These are phyloP conservation scores for Belonocnema kinseyi DNA, from an alignment of 1,140 invertebrate genomes.

Conservation along the genomic window DNA sequence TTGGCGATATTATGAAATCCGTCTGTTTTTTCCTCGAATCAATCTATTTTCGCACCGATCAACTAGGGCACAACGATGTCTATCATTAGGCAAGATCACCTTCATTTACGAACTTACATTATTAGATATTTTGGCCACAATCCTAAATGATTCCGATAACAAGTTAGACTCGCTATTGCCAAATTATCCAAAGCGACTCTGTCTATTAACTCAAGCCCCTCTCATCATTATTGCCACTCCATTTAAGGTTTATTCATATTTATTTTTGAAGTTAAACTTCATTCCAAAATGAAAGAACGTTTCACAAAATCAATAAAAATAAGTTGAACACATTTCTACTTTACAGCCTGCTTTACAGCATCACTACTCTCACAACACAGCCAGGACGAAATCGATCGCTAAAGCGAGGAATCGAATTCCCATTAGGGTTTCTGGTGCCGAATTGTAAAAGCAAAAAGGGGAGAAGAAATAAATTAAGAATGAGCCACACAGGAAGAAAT, in stretches of 20 bases:
- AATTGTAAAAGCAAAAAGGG: too few relatives aligned
- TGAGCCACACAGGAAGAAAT: slow-evolving; percentile 31
- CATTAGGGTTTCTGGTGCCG: slow-evolving; percentile 34
- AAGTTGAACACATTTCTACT: slow-evolving; percentile 41
- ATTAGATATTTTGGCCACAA: slow-evolving; percentile 58
- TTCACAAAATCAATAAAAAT: slow-evolving; percentile 38
- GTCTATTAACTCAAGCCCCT: background rate
- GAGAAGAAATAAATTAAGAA: background rate
- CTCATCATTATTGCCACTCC: too few relatives aligned
- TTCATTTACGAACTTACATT: slow-evolving; percentile 48
- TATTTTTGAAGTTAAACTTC: too few relatives aligned
- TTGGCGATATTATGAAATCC: background rate
- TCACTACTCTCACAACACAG: slow-evolving; percentile 30
- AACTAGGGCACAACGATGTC: slow-evolving; percentile 47
- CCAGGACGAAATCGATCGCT: slow-evolving; percentile 12
- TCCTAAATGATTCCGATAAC: slow-evolving; percentile 58
- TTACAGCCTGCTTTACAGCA: slow-evolving; percentile 16
- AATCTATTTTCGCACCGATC: slow-evolving; percentile 55
- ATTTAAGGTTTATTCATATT: too few relatives aligned
- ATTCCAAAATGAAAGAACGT: slow-evolving; percentile 2
- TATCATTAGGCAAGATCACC: slow-evolving; percentile 39
- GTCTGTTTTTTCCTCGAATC: slow-evolving; percentile 29
- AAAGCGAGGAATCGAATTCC: slow-evolving; percentile 37
- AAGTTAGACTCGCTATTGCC: slow-evolving; percentile 46
- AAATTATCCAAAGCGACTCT: slow-evolving; percentile 47